These are phyloP conservation scores for Drosophila tsacasi DNA, from an alignment of 1,140 invertebrate genomes.

Conservation along the genomic window DNA sequence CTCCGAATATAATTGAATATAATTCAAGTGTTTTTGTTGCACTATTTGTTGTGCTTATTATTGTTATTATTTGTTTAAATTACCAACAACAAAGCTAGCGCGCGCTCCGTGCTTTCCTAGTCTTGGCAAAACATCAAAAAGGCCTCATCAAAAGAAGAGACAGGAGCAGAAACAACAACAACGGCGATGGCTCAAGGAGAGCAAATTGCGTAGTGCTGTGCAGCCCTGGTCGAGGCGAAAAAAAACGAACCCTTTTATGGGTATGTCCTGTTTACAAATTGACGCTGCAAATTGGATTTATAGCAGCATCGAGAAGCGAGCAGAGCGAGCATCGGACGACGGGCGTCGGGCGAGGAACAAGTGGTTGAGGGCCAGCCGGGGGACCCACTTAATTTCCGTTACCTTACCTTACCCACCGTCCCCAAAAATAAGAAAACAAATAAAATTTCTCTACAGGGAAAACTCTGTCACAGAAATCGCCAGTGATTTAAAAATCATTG, in stretches of 20 bases:
- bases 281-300: constrained; percentile 74
- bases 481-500: not conserved
- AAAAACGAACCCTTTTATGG: constrained; percentile 68
- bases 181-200: constrained; percentile 20
- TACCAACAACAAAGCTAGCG: constrained; percentile 61
- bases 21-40: too few relatives aligned
- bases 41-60: constrained; percentile 77
- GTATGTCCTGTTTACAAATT: constrained; percentile 75
- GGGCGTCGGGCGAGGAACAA: constrained; percentile 48
- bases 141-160: constrained; percentile 8
- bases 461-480: not conserved
- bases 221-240: constrained; percentile 55
- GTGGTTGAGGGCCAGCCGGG: constrained; percentile 69
- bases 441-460: constrained; percentile 26
- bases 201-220: constrained; percentile 31
- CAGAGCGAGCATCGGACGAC: constrained; percentile 9
- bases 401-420: constrained; percentile 57
- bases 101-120: constrained; percentile 26
- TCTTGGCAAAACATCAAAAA: constrained; percentile 19
- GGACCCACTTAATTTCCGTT: constrained; percentile 75
- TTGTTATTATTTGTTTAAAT: constrained; percentile 82
- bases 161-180: constrained; percentile 30
- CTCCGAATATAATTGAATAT: too few relatives aligned
- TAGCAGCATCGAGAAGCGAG: constrained; percentile 24
- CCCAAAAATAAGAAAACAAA: constrained; percentile 40